Percentiles rank a stretch among this genome's conserved stretches.
Evolutionary conservation across 2,797 vertebrate genomes (phyloP).

Genomic region (Nasua narica): DNA sequence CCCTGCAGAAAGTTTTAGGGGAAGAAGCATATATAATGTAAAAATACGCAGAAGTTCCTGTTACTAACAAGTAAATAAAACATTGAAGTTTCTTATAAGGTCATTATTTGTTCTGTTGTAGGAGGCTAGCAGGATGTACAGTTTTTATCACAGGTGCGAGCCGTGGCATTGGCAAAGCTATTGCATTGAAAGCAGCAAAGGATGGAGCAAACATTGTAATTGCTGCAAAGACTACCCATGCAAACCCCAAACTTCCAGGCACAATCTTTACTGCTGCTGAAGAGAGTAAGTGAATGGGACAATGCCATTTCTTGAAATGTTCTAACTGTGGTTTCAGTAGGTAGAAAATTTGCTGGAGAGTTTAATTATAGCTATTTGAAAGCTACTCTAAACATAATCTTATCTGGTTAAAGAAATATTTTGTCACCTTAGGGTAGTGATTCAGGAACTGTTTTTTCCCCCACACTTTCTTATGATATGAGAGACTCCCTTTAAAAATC

Average conservation of each 20-base stretch:
- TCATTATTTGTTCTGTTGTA: conserved; percentile 76
- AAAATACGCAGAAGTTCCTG: background rate
- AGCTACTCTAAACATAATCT: background rate
- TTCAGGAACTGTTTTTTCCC: background rate
- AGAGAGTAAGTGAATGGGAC: conserved; percentile 89
- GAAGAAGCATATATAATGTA: background rate
- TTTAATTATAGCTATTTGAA: conserved; percentile 10
- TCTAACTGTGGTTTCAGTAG: background rate
- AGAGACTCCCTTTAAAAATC: background rate
- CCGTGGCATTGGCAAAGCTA: conserved; percentile 96
- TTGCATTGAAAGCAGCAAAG: conserved; percentile 95
- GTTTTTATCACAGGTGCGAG: conserved; percentile 97
- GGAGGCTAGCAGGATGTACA: conserved; percentile 93
- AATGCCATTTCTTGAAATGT: background rate
- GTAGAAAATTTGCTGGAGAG: background rate
- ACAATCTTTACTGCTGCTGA: conserved; percentile 95
- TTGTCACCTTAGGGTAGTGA: background rate
- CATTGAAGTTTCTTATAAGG: conserved; percentile 2
- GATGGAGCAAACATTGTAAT: conserved; percentile 96
- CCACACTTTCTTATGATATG: background rate
- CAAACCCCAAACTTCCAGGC: conserved; percentile 93
- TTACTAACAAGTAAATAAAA: background rate
- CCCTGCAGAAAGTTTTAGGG: background rate
- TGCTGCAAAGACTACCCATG: conserved; percentile 93
- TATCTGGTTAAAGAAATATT: conserved; percentile 4